These are phyloP conservation scores for Formica selysi DNA, from an alignment of 1,140 invertebrate genomes.

Conservation along the genomic window DNA sequence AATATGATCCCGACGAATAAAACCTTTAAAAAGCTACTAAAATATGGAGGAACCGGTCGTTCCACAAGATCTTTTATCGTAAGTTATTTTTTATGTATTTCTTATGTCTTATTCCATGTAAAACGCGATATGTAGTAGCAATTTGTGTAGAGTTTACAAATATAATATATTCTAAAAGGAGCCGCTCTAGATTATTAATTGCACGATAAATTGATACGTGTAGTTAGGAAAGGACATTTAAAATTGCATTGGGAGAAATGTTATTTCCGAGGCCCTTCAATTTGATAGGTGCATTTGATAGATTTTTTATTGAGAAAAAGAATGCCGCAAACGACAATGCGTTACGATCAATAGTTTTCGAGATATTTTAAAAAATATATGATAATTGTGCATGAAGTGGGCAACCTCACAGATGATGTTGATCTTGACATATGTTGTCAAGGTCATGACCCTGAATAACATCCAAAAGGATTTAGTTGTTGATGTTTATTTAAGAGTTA, in stretches of 20 bases:
- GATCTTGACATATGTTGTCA: too few relatives aligned
- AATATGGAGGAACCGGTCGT: conserved; percentile 83
- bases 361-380: too few relatives aligned
- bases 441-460: too few relatives aligned
- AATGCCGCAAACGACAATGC: too few relatives aligned
- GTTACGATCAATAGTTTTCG: too few relatives aligned
- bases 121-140: conserved; percentile 14
- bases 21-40: conserved; percentile 88
- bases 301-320: too few relatives aligned
- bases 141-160: conserved; percentile 38
- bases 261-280: too few relatives aligned
- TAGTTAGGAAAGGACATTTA: neutral
- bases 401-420: too few relatives aligned
- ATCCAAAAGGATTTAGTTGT: too few relatives aligned
- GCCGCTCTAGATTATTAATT: conserved; percentile 41
- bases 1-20: conserved; percentile 94
- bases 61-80: conserved; percentile 89
- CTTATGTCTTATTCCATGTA: conserved; percentile 3
- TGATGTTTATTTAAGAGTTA: too few relatives aligned
- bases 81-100: conserved; percentile 76
- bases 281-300: too few relatives aligned
- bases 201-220: conserved; percentile 23
- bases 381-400: too few relatives aligned
- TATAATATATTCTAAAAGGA: conserved; percentile 20
- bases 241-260: neutral